Percentiles rank a stretch among this genome's conserved stretches.
Evolutionary conservation across 2,113 vertebrate species (phyloP).

Genomic region (Platycercus adscitus): DNA sequence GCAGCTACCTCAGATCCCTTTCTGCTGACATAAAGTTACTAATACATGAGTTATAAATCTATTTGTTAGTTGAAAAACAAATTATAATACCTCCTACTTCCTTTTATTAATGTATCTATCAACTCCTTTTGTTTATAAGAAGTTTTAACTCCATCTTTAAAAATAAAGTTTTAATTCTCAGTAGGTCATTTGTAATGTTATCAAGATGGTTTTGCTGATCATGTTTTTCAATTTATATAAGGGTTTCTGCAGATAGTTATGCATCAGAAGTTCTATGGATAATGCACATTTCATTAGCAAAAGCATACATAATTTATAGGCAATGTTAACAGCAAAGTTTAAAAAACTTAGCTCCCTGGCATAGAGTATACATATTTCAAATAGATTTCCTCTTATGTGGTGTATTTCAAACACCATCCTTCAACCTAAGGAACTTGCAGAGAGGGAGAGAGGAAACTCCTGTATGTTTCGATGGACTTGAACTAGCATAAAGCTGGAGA

Average conservation of each 20-base stretch:
- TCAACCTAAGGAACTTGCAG: neutral
- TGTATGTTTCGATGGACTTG: neutral
- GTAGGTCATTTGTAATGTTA: neutral
- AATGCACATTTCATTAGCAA: neutral
- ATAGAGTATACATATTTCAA: neutral
- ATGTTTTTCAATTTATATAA: neutral
- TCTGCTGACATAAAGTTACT: constrained; percentile 4
- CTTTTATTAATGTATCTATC: neutral
- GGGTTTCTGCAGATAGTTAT: neutral
- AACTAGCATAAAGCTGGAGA: neutral
- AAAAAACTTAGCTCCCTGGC: neutral
- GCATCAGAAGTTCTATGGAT: neutral
- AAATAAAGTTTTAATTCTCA: neutral
- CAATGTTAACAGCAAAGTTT: neutral
- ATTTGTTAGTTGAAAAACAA: neutral
- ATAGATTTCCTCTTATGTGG: neutral
- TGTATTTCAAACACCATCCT: neutral
- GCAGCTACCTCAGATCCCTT: neutral
- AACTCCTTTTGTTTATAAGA: neutral
- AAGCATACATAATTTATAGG: neutral
- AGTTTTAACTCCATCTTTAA: neutral
- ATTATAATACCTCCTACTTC: neutral
- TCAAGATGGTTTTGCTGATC: neutral
- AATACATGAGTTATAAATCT: neutral
- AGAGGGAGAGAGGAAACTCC: neutral